These are phyloP conservation scores for Trachurus trachurus DNA, from an alignment of 2,797 vertebrate species.

Conservation along the genomic window DNA sequence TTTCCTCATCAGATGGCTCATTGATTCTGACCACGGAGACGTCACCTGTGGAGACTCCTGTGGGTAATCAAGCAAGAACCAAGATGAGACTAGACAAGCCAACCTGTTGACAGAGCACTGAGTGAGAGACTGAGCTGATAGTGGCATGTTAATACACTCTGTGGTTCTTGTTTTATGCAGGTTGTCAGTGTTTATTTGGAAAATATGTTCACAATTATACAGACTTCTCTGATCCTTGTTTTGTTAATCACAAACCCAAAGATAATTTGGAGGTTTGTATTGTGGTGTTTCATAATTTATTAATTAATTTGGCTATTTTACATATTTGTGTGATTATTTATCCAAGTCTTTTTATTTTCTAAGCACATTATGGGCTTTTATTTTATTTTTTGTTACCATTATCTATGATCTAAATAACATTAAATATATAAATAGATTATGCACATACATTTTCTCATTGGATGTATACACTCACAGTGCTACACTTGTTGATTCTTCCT, in stretches of 20 bases:
- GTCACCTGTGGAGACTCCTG: constrained; percentile 80
- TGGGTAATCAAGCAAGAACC: constrained; percentile 38
- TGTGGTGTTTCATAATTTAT: neutral
- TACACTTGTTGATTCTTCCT: constrained; percentile 15
- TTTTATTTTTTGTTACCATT: neutral
- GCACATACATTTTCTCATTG: neutral
- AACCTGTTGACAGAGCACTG: neutral
- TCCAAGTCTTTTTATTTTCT: neutral
- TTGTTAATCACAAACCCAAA: neutral
- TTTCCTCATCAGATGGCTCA: constrained; percentile 91
- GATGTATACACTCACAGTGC: neutral
- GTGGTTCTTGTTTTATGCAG: neutral
- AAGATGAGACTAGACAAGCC: constrained; percentile 18
- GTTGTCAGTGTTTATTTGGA: neutral
- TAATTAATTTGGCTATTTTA: neutral
- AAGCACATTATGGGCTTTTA: neutral
- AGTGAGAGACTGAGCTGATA: neutral
- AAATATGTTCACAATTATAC: neutral
- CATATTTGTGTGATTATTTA: neutral
- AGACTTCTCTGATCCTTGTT: neutral
- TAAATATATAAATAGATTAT: neutral
- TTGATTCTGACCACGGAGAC: constrained; percentile 88
- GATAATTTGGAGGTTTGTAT: neutral
- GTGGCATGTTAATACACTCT: neutral
- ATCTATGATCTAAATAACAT: neutral